Percentiles rank a stretch among this genome's conserved stretches.
Evolutionary conservation across 2,797 vertebrate species (phyloP).

Genomic region (Bradypus variegatus): DNA sequence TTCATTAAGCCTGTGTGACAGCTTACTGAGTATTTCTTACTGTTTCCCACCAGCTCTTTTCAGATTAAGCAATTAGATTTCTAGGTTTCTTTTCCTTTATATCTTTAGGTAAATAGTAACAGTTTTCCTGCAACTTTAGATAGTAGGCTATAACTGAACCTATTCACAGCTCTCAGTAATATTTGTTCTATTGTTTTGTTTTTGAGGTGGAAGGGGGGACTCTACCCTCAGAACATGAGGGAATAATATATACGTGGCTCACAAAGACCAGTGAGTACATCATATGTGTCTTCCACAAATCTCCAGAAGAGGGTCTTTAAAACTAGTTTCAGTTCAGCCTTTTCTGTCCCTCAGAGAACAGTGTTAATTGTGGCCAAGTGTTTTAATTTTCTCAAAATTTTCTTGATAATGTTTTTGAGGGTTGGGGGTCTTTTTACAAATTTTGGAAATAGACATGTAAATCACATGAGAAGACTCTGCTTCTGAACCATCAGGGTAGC

Average conservation of each 20-base stretch:
- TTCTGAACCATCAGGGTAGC: neutral
- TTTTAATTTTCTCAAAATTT: neutral
- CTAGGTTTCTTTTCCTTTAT: constrained; percentile 11
- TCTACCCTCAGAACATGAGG: constrained; percentile 39
- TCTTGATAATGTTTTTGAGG: neutral
- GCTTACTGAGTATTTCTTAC: neutral
- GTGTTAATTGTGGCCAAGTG: neutral
- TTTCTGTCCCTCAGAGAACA: neutral
- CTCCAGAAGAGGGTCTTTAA: neutral
- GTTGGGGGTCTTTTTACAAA: constrained; percentile 9
- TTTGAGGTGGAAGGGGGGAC: constrained; percentile 46
- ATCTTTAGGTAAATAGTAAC: neutral
- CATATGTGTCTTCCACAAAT: neutral
- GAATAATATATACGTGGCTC: constrained; percentile 33
- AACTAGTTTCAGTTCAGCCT: neutral
- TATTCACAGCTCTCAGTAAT: constrained; percentile 37
- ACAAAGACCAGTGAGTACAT: constrained; percentile 47
- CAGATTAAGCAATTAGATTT: neutral
- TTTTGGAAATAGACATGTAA: neutral
- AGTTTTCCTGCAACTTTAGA: constrained; percentile 20
- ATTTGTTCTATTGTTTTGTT: constrained; percentile 45
- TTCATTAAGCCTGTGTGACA: neutral
- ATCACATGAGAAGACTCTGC: neutral
- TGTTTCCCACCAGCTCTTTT: neutral
- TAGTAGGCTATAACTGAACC: neutral